Evolutionary conservation across 1,140 invertebrate genomes (phyloP), one percentile per base, ranked within the genome.

Genomic region (Telenomus remus): DNA sequence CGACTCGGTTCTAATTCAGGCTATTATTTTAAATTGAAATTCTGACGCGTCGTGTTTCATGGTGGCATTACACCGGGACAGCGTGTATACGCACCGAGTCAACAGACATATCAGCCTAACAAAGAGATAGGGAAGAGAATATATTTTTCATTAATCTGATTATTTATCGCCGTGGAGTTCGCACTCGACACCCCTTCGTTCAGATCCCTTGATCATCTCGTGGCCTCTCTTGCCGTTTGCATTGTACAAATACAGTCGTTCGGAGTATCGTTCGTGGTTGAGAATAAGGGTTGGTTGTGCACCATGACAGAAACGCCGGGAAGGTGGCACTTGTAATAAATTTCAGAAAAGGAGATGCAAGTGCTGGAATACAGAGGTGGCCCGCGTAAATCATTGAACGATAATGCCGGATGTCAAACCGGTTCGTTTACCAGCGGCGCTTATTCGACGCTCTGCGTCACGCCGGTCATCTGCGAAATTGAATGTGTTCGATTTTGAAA

Each of bases 131-230:
- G 11, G 70, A n/a, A n/a, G n/a, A n/a, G 73, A 76, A 85, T 85
- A 86, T 86, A 87, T 87, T 86, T 86, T 86, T 85, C 82, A 86
- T 86, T 87, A 87, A 87, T 86, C 84, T 83, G 85, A 86, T 87
- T 87, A 87, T 87, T 87, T 87, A 87, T 87, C 81, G 78, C 78
- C 78, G 81, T 79, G 71, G 83, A 80, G 80, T 73, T 64, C 33
- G 56, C 68, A 47, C 50, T 79, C 73, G 80, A 80, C 80, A 64
- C 47, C 60, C 53, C 61, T 10, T 49, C 53, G 65, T 51, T 54
- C 33, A n/a, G 51, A 39, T 59, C 69, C 55, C 68, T 74, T 63
- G 66, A 78, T 69, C 69, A 57, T 72, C 66, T 56, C 65, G 64
- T 44, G 44, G 50, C 13, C 49, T 76, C 76, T 79, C 76, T 81